Base-by-base conservation (phyloP, 2,888 invertebrate species). In the Napeogenes sylphis region DNA sequence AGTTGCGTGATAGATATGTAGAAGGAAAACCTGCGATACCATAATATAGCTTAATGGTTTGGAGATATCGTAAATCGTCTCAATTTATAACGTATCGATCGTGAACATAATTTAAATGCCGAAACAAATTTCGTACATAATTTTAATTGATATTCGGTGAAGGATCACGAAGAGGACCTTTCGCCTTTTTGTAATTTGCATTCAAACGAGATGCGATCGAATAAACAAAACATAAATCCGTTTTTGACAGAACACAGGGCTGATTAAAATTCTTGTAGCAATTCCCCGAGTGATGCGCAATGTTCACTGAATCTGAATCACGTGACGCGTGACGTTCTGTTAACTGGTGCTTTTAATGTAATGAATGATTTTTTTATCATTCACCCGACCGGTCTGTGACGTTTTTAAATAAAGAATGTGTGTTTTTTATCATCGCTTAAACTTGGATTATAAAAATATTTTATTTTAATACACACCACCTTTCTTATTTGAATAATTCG, bases 171-270 rank as follows among this genome's bases (percentile, higher is more conserved):
- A 72, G 55, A 73, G 73, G 69, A 75, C 76, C 77, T 77, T 77
- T 77, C 71, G 67, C 72, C 75, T 66, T 72, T 67, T 64, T 62
- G 65, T 67, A 74, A 81, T 83, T 83, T 80, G 72, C 77, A 81
- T 83, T 71, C 73, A 78, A 80, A 80, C 77, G 77, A 80, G 74
- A 75, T 73, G 73, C 74, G 75, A 74, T 74, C 75, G 76, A 76
- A 78, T 78, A 77, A 79, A 78, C 68, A 68, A 72, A 76, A 75
- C 73, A 71, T 75, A 78, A 77, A 75, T 71, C 70, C 66, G 68
- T 70, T 71, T 71, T 65, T 71, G 71, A 72, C 76, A 73, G 73
- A 71, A 68, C 72, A 71, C 69, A 66, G 68, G 42, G 61, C 72
- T 76, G 70, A 74, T 78, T 77, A 75, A 78, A 76, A 78, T 76